Percentiles rank a stretch among this genome's conserved stretches.
Conservation (phyloP, 2,113 vertebrate species). For the Strigops habroptila region DNA sequence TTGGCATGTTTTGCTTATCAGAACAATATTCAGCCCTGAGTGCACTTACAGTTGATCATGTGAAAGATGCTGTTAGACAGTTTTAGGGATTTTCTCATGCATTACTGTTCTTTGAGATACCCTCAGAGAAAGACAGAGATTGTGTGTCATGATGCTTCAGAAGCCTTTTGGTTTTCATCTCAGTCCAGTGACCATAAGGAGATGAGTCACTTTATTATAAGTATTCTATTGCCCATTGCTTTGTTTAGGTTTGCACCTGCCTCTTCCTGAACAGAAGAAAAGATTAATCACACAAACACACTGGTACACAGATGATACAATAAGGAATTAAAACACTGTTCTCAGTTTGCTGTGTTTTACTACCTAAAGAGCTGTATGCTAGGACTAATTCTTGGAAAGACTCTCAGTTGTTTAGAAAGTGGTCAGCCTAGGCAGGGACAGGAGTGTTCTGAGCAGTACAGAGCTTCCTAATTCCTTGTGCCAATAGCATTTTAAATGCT, state of each 20-base stretch:
- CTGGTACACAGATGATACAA: neutral
- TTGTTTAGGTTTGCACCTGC: neutral
- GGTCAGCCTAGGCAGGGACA: neutral
- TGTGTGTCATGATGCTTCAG: neutral
- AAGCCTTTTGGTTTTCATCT: slow-evolving; percentile 19
- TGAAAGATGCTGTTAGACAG: neutral
- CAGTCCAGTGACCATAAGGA: neutral
- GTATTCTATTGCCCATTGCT: neutral
- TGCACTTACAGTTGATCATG: neutral
- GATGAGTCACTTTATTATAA: neutral
- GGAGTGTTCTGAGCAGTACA: neutral
- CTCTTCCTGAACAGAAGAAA: neutral
- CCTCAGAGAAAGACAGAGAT: neutral
- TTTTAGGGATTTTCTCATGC: neutral
- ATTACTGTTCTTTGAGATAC: neutral
- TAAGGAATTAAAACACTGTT: neutral
- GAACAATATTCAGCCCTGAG: neutral
- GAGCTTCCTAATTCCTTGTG: neutral
- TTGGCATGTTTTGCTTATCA: neutral
- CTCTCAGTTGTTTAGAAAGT: neutral
- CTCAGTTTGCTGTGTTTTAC: neutral
- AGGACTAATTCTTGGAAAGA: neutral
- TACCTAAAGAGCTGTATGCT: neutral
- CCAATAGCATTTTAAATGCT: neutral
- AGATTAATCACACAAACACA: neutral